Evolutionary conservation across 1,140 invertebrate genomes (phyloP).

Genomic region (Drosophila rufa): DNA sequence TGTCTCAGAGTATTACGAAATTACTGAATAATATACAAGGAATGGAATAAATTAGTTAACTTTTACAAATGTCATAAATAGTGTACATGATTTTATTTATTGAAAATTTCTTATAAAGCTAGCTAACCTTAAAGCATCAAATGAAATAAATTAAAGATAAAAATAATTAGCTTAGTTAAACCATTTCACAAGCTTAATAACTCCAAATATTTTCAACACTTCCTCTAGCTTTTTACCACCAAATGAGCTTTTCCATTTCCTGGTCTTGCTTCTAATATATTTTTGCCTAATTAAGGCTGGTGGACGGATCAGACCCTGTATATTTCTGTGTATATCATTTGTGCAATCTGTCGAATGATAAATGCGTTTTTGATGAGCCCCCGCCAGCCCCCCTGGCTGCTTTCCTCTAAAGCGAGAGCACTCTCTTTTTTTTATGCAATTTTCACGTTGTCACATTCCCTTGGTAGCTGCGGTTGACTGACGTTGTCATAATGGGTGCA

Average conservation of each 20-base stretch:
- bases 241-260: constrained; percentile 42
- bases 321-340: constrained; percentile 29
- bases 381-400: background rate
- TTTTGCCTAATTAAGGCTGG: constrained; percentile 42
- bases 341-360: constrained; percentile 62
- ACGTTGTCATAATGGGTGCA: constrained; percentile 61
- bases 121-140: too few species aligned
- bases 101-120: too few species aligned
- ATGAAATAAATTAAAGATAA: too few species aligned
- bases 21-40: background rate
- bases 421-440: constrained; percentile 45
- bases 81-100: too few species aligned
- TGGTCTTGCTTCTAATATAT: background rate
- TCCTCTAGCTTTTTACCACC: constrained; percentile 1
- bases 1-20: background rate
- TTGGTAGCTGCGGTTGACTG: constrained; percentile 61
- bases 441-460: constrained; percentile 73
- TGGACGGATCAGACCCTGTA: background rate
- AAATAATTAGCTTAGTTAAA: background rate
- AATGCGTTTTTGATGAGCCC: constrained; percentile 70
- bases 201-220: background rate
- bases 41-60: too few species aligned
- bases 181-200: background rate
- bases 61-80: too few species aligned
- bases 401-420: constrained; percentile 20